phyloP scores from a whole-genome alignment of 2,113 vertebrate genomes.

The Syrrhaptes paradoxus region DNA sequence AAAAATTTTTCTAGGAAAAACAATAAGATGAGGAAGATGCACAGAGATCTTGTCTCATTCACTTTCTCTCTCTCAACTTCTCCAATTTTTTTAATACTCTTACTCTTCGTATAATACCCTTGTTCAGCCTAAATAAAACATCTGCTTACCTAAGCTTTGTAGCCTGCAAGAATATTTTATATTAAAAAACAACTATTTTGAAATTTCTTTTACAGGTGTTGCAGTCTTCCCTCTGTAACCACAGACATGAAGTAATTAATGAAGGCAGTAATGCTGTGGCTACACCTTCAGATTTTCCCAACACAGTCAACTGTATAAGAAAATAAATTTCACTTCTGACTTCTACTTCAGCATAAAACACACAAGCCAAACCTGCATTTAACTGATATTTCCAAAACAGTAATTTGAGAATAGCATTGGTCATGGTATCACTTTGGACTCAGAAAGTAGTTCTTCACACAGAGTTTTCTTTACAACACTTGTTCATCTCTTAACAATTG shows the following conservation, averaged over 20 bases:
- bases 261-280: neutral
- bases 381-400: neutral
- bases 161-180: neutral
- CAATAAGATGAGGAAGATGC: neutral
- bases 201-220: neutral
- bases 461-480: neutral
- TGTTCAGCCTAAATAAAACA: neutral
- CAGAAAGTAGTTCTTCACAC: neutral
- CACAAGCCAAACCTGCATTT: neutral
- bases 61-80: neutral
- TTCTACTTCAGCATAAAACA: neutral
- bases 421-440: neutral
- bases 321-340: neutral
- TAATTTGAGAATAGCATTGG: neutral
- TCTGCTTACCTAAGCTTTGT: neutral
- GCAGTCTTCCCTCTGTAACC: neutral
- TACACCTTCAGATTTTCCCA: neutral
- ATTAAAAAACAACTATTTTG: neutral
- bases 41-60: neutral
- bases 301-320: neutral
- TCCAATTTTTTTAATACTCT: neutral
- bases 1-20: neutral
- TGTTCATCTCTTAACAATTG: neutral
- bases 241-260: neutral
- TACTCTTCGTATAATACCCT: neutral